phyloP scores from a whole-genome alignment of 2,113 vertebrate species.

The Cebus imitator region DNA sequence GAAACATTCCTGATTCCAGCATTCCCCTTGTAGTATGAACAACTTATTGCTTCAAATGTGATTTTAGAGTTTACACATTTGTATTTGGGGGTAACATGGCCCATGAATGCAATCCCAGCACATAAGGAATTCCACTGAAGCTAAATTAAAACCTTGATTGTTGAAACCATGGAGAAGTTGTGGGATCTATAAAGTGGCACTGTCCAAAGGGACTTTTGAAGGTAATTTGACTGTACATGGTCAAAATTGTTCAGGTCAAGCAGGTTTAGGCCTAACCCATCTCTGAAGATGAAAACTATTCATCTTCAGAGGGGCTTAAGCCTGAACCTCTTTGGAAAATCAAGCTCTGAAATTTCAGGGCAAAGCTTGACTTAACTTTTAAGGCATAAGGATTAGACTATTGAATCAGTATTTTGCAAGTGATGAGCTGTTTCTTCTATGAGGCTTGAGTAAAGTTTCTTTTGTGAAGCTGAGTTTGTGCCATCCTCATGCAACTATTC shows the following conservation, averaged over 20 bases:
- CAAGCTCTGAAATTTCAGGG: constrained; percentile 11
- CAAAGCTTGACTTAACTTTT: background rate
- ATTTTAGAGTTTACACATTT: background rate
- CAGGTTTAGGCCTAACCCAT: too few relatives aligned
- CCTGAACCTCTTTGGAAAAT: background rate
- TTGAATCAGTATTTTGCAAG: background rate
- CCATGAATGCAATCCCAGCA: background rate
- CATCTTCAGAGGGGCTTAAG: background rate
- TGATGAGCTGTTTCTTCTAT: background rate
- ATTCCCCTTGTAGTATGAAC: background rate
- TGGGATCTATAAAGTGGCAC: background rate
- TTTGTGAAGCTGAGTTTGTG: background rate
- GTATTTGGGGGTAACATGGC: background rate
- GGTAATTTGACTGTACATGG: background rate
- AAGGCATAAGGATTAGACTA: background rate
- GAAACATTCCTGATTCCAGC: background rate
- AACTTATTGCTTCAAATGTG: background rate
- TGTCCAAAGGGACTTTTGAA: background rate
- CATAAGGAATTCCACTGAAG: background rate
- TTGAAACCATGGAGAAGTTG: background rate
- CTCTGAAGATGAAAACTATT: background rate
- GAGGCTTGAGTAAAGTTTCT: background rate
- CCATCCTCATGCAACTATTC: background rate
- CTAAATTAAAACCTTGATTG: background rate
- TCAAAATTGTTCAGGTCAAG: too few relatives aligned